Base-by-base conservation (phyloP, 2,113 vertebrate genomes). In the Salminus brasiliensis region DNA sequence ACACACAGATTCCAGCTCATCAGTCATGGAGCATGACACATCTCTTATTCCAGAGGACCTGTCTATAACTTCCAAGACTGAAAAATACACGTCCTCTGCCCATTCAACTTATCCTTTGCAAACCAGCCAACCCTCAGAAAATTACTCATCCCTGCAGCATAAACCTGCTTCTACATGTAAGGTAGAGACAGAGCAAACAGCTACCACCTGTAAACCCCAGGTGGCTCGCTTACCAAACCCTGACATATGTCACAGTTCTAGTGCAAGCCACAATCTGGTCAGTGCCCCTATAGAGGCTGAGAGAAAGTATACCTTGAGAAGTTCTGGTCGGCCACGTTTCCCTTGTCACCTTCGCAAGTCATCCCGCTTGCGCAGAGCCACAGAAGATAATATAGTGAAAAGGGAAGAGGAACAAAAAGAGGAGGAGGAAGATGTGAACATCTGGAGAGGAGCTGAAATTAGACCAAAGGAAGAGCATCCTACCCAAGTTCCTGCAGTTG, bases 301-400 rank as follows among this genome's bases (percentile, higher is more conserved):
- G 82, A 92, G 95, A 87, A 98, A 98, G 89, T 98, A 98, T 12
- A 95, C 96, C 63, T 92, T 98, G 81, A 94, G 97, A 83, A 96
- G 96, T 89, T 97, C 96, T 7, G 96, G 97, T 73, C 96, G 97
- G 83, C 96, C 97, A 86, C 96, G 97, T 85, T 97, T 98, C 78
- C 94, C 96, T 59, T 97, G 96, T 87, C 95, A 97, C 78, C 92
- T 97, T 85, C 94, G 95, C 72, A 95, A 96, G 88, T 94, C 93
- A 27, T 93, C 92, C 29, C 91, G 93, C 53, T 88, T 94, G 16
- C 93, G 93, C 32, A 60, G 79, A 80, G 72, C 67, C 72, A 62
- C 80, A 36, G 83, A 82, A 52, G 83, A 85, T 30, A 72, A 52
- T 29, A 49, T 72, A 47, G 53, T 76, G 53, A 81, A 83, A 83